Evolutionary conservation across 2,113 vertebrate species (phyloP), one percentile per base, ranked within the genome.

Genomic region (Nematolebias whitei): DNA sequence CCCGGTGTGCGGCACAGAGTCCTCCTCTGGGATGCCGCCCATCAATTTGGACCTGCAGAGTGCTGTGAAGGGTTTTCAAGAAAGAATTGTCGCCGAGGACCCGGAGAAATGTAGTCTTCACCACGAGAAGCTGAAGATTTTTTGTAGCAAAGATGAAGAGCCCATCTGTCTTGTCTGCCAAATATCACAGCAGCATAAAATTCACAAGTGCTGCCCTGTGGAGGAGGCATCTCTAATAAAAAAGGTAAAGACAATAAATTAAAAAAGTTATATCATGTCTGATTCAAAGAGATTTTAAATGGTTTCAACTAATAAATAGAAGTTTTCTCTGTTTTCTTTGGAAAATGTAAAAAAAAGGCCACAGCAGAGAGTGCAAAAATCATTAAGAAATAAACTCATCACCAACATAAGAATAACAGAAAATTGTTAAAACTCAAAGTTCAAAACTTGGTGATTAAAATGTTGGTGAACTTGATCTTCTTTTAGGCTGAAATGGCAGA

Each of bases 11-110:
- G 26, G 40, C 22, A 3, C 5, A 0, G 45, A 68, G 79, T 81
- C 75, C 16, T 13, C 15, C 43, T 60, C 49, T 10, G 55, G 32
- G 58, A 85, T 78, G 53, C 91, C 91, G 74, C 76, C 92, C n/a
- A 80, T 91, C 66, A 89, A 91, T 47, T 23, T 89, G 58, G 19
- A 32, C 0, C 85, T 92, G 24, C 90, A 89, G 80, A 77, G 85
- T 55, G 71, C 82, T 6, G 63, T 78, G 4, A 87, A 91, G 4
- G 1, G 61, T 7, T 83, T 82, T 65, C 78, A 75, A 54, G 20
- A 2, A 14, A 52, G 47, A 19, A 53, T 20, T 18, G 49, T 18
- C 20, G 16, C 3, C 5, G 19, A 10, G 12, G 45, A 51, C 14
- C 24, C 18, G 13, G 73, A 79, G 0, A 15, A 62, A 9, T 92